Evolutionary conservation across 2,888 invertebrate species (phyloP).

Genomic region (Phytoseiulus persimilis): DNA sequence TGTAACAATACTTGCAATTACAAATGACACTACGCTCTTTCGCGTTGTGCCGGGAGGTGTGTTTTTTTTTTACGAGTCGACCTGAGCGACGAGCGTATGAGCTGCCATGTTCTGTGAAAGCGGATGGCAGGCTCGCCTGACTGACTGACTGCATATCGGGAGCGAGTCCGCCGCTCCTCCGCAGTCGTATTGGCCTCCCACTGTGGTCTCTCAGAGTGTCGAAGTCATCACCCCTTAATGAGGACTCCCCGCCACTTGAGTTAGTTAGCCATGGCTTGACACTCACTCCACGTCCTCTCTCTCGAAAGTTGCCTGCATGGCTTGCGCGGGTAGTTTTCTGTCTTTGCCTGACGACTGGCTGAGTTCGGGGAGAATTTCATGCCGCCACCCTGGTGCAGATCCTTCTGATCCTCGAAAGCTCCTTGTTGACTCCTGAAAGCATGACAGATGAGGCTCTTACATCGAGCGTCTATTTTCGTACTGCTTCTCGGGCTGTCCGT

Average conservation of each 20-base stretch:
- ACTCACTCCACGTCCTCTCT: not conserved
- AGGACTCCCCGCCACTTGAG: slow-evolving; percentile 36
- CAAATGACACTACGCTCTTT: slow-evolving; percentile 21
- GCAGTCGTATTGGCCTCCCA: not conserved
- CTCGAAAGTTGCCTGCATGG: not conserved
- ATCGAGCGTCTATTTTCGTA: not conserved
- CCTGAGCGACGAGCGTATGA: not conserved
- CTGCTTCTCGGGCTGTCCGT: no score
- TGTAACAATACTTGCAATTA: slow-evolving; percentile 37
- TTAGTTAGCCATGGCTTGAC: slow-evolving; percentile 25
- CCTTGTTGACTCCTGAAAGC: not conserved
- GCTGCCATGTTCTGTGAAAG: not conserved
- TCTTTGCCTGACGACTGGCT: not conserved
- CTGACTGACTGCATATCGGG: not conserved
- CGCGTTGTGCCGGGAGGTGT: not conserved
- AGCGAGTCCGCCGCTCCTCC: not conserved
- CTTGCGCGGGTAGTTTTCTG: not conserved
- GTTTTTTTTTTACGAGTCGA: slow-evolving; percentile 5
- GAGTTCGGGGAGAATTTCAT: not conserved
- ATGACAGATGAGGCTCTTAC: not conserved
- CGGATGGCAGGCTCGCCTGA: not conserved
- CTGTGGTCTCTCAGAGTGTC: slow-evolving; percentile 8
- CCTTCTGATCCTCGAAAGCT: not conserved
- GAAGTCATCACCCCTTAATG: slow-evolving; percentile 38
- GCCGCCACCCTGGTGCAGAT: not conserved